A percentile compares a stretch with the other conserved stretches of the same genome.
Evolutionary conservation across 2,797 vertebrate species (phyloP).

Genomic region (Galaxias olidus): DNA sequence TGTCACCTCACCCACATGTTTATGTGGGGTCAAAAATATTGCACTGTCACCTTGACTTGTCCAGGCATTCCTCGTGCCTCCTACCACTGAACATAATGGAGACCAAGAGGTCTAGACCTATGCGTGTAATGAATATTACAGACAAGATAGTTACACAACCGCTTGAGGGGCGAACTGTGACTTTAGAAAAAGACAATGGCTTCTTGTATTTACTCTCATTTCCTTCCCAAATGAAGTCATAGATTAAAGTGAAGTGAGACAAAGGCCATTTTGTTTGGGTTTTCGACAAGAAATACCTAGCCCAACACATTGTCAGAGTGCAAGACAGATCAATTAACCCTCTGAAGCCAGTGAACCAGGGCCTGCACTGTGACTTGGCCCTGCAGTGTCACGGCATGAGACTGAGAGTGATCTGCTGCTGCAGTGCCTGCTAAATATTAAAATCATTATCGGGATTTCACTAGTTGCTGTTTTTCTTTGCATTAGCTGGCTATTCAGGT

Average conservation of each 20-base stretch:
- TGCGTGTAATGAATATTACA: slow-evolving; percentile 70
- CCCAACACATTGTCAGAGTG: slow-evolving; percentile 81
- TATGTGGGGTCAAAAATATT: neutral
- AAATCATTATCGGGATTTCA: slow-evolving; percentile 60
- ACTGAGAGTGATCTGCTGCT: slow-evolving; percentile 43
- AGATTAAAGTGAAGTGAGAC: slow-evolving; percentile 82
- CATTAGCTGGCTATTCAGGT: neutral
- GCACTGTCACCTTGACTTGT: slow-evolving; percentile 19
- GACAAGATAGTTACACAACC: slow-evolving; percentile 78
- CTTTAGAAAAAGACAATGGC: slow-evolving; percentile 80
- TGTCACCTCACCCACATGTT: neutral
- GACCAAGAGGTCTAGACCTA: slow-evolving; percentile 41
- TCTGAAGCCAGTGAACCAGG: slow-evolving; percentile 61
- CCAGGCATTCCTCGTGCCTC: slow-evolving; percentile 17
- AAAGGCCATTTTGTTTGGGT: slow-evolving; percentile 83
- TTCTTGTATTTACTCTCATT: slow-evolving; percentile 84
- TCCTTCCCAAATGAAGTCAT: slow-evolving; percentile 87
- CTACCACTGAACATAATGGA: slow-evolving; percentile 27
- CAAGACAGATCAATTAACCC: slow-evolving; percentile 74
- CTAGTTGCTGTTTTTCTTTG: slow-evolving; percentile 9
- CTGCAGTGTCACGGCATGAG: slow-evolving; percentile 42
- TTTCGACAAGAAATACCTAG: slow-evolving; percentile 78
- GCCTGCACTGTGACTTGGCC: slow-evolving; percentile 42
- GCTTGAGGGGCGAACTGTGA: slow-evolving; percentile 55
- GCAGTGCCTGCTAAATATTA: slow-evolving; percentile 59